phyloP scores from a whole-genome alignment of 2,797 vertebrate species.

The Urocyon cinereoargenteus region DNA sequence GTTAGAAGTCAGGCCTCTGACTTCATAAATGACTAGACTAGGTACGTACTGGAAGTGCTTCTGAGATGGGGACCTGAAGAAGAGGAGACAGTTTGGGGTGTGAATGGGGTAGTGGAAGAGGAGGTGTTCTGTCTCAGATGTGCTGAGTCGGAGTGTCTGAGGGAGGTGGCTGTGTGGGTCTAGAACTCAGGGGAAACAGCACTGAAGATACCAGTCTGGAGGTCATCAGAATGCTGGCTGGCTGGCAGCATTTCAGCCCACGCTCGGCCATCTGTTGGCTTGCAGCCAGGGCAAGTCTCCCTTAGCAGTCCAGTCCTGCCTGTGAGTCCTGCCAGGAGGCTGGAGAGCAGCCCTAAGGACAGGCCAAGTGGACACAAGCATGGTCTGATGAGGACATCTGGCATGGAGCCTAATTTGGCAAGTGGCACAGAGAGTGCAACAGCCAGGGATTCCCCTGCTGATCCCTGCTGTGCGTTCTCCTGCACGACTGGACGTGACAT shows the following conservation, averaged over 20 bases:
- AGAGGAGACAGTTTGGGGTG: neutral
- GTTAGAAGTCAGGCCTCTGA: neutral
- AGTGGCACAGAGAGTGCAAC: neutral
- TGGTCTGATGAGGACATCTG: constrained; percentile 56
- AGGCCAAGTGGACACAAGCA: constrained; percentile 53
- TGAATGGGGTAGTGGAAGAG: neutral
- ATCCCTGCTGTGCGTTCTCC: neutral
- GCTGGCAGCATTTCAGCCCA: neutral
- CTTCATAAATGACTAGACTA: neutral
- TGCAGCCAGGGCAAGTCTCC: constrained; percentile 48
- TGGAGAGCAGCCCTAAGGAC: constrained; percentile 61
- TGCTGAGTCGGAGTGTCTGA: neutral
- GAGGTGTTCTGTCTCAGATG: neutral
- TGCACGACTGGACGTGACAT: neutral
- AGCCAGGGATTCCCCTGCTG: constrained; percentile 46
- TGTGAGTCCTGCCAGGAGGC: constrained; percentile 60
- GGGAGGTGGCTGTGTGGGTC: neutral
- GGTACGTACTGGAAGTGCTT: neutral
- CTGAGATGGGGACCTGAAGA: neutral
- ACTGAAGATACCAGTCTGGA: constrained; percentile 56
- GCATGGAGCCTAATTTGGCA: constrained; percentile 57
- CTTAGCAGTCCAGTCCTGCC: constrained; percentile 44
- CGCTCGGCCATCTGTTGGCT: constrained; percentile 45
- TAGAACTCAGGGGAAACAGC: constrained; percentile 13
- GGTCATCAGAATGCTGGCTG: neutral